Evolutionary conservation across 1,140 invertebrate genomes (phyloP).

Genomic region (Pinna nobilis): DNA sequence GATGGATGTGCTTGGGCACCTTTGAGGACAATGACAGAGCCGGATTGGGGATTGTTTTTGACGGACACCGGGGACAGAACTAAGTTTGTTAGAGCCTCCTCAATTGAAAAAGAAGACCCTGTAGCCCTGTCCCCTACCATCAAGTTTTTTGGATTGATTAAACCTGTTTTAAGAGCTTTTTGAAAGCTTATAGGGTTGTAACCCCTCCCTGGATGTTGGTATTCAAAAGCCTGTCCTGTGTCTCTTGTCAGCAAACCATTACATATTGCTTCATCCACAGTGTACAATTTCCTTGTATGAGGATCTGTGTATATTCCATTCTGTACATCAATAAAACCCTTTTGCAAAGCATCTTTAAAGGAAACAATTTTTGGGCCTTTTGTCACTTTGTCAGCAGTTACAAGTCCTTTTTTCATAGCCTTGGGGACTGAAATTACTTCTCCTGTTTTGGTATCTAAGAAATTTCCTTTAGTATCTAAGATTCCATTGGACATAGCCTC

Average conservation of each 20-base stretch:
- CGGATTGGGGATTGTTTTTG: conserved; percentile 12
- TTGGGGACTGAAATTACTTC: conserved; percentile 84
- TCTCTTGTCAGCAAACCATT: conserved; percentile 85
- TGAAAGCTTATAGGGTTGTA: conserved; percentile 61
- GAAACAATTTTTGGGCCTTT: conserved; percentile 77
- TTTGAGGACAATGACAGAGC: conserved; percentile 63
- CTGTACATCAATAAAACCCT: conserved; percentile 85
- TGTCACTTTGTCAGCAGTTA: conserved; percentile 79
- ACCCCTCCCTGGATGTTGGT: conserved; percentile 50
- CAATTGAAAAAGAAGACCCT: conserved; percentile 83
- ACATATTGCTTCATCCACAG: conserved; percentile 83
- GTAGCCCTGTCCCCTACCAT: conserved; percentile 85
- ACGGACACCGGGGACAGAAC: conserved; percentile 61
- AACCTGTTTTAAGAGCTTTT: conserved; percentile 58
- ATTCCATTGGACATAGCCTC: conserved; percentile 71
- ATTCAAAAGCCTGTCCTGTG: conserved; percentile 77
- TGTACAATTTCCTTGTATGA: conserved; percentile 82
- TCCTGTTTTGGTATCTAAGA: conserved; percentile 86
- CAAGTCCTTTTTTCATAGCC: conserved; percentile 86
- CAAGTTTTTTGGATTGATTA: conserved; percentile 61
- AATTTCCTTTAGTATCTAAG: conserved; percentile 69
- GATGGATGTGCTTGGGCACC: conserved; percentile 44
- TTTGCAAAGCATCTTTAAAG: conserved; percentile 86
- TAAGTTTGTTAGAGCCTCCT: conserved; percentile 79
- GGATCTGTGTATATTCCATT: conserved; percentile 87